A percentile compares a stretch with the other conserved stretches of the same genome.
phyloP scores from a whole-genome alignment of 2,888 invertebrate species.

The Polietes domitor region DNA sequence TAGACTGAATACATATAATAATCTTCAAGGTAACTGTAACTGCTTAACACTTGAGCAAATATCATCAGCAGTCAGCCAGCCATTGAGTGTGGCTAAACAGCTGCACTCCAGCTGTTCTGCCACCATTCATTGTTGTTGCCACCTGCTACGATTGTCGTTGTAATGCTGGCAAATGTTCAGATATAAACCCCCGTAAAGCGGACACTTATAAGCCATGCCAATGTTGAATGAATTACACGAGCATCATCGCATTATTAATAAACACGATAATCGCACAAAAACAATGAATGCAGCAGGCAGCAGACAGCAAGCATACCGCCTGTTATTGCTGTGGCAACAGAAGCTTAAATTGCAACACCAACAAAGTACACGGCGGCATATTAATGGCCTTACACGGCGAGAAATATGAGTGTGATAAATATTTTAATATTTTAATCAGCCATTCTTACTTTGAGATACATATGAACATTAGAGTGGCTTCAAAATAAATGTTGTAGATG shows the following conservation, averaged over 20 bases:
- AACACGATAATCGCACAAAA: constrained; percentile 2
- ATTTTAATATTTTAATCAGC: too few relatives aligned
- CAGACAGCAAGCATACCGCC: background rate
- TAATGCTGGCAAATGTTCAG: background rate
- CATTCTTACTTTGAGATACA: too few relatives aligned
- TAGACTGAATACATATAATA: constrained; percentile 9
- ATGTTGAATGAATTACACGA: constrained; percentile 3
- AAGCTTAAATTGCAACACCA: background rate
- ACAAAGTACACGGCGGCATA: background rate
- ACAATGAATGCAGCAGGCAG: background rate
- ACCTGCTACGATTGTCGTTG: background rate
- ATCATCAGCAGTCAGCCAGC: background rate
- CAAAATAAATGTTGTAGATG: too few relatives aligned
- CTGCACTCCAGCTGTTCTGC: background rate
- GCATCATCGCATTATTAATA: background rate
- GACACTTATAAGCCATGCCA: background rate
- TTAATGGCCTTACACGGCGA: background rate
- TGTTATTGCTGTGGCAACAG: background rate
- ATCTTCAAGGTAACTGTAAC: constrained; percentile 2
- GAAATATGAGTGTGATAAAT: too few relatives aligned
- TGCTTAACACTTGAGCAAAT: constrained; percentile 11
- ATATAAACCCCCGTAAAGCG: background rate
- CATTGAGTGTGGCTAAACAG: background rate
- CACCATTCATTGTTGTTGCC: background rate
- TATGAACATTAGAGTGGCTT: too few relatives aligned